phyloP scores from a whole-genome alignment of 1,140 invertebrate genomes.

The Ips typographus region DNA sequence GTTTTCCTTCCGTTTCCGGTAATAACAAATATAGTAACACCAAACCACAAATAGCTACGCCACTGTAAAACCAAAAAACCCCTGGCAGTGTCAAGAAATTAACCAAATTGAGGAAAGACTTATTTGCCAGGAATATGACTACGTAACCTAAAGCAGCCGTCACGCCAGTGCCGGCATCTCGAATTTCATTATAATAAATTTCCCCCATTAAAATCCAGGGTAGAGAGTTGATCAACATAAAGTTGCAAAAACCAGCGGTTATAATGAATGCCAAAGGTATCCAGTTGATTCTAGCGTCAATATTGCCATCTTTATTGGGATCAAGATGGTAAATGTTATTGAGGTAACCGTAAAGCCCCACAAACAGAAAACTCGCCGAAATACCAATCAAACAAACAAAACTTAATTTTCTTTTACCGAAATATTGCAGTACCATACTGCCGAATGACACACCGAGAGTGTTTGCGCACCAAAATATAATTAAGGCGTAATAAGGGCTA shows the following conservation, averaged over 20 bases:
- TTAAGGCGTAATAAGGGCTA: constrained; percentile 70
- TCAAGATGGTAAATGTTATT: not conserved
- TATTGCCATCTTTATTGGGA: not conserved
- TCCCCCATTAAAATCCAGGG: constrained; percentile 78
- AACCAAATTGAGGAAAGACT: constrained; percentile 66
- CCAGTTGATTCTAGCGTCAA: constrained; percentile 52
- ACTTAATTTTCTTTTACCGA: constrained; percentile 67
- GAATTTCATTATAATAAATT: constrained; percentile 64
- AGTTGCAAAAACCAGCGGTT: constrained; percentile 64
- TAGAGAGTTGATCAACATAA: constrained; percentile 65
- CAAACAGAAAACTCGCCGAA: constrained; percentile 61
- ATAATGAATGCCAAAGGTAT: constrained; percentile 67
- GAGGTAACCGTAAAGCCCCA: constrained; percentile 56
- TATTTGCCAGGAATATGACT: constrained; percentile 71
- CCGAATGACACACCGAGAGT: constrained; percentile 65
- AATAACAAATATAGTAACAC: constrained; percentile 57
- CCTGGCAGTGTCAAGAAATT: constrained; percentile 62
- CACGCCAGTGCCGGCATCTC: constrained; percentile 66
- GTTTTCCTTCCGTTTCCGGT: constrained; percentile 83
- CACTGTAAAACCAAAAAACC: constrained; percentile 65
- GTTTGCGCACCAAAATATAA: constrained; percentile 68
- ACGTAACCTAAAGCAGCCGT: constrained; percentile 69
- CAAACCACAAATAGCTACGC: constrained; percentile 62
- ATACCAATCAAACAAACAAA: constrained; percentile 66
- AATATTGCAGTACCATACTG: constrained; percentile 65